Evolutionary conservation across 1,140 invertebrate species (phyloP).

Genomic region (Brachionus rubens): DNA sequence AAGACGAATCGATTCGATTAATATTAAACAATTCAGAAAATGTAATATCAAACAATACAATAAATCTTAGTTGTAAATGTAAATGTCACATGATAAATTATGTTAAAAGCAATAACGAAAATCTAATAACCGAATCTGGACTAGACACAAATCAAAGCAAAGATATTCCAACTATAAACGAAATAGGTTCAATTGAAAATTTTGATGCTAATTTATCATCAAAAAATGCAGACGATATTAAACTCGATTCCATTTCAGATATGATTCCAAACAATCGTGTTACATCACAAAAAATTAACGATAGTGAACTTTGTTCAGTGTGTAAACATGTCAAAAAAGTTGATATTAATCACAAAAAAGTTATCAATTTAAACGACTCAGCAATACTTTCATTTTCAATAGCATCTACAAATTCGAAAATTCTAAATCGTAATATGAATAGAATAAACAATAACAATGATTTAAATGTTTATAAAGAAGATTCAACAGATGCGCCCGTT

Average conservation of each 20-base stretch:
- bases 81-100: not conserved
- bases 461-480: not conserved
- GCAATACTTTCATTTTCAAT: constrained; percentile 22
- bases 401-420: not conserved
- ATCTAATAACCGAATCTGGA: not conserved
- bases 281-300: too few relatives aligned
- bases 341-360: constrained; percentile 3
- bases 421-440: not conserved
- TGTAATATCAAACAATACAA: not conserved
- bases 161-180: too few relatives aligned
- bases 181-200: too few relatives aligned
- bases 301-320: not conserved
- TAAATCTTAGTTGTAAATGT: constrained; percentile 21
- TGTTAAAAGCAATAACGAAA: not conserved
- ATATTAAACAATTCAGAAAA: not conserved
- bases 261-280: not conserved
- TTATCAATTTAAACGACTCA: constrained; percentile 1
- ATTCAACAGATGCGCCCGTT: not conserved
- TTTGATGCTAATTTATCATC: not conserved
- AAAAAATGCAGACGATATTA: not conserved
- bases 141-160: too few relatives aligned
- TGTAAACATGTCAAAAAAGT: constrained; percentile 15
- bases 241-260: not conserved
- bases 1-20: not conserved
- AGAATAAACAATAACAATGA: not conserved